These are phyloP conservation scores for Acromyrmex charruanus DNA, from an alignment of 1,140 invertebrate species.

Conservation along the genomic window DNA sequence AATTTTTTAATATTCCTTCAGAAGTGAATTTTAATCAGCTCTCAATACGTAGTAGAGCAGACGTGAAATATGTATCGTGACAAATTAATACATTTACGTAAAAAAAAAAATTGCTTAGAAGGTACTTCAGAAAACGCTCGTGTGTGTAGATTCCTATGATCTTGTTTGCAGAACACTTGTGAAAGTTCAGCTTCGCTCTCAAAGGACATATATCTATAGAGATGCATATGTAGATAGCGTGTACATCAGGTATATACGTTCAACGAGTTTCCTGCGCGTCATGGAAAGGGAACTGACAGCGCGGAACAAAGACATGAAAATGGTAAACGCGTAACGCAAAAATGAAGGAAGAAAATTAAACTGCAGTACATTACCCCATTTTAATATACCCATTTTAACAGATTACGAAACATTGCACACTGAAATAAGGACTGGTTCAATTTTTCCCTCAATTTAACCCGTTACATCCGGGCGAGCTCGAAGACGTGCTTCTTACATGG, in stretches of 20 bases:
- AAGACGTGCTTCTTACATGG: slow-evolving; percentile 34
- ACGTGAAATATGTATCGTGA: neutral
- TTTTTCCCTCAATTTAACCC: slow-evolving; percentile 52
- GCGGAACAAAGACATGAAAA: slow-evolving; percentile 27
- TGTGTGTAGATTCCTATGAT: slow-evolving; percentile 24
- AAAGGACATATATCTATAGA: slow-evolving; percentile 46
- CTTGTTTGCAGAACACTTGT: slow-evolving; percentile 47
- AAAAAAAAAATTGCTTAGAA: slow-evolving; percentile 31
- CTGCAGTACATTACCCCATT: neutral
- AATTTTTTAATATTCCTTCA: neutral
- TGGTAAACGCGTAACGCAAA: neutral
- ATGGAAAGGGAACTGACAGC: slow-evolving; percentile 8
- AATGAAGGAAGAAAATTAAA: slow-evolving; percentile 37
- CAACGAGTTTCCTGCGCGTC: slow-evolving; percentile 36
- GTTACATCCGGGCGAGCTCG: slow-evolving; percentile 16
- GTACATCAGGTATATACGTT: slow-evolving; percentile 38
- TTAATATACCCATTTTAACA: slow-evolving; percentile 49
- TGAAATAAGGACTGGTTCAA: slow-evolving; percentile 22
- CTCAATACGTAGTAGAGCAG: neutral
- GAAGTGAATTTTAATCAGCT: neutral
- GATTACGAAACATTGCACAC: slow-evolving; percentile 21
- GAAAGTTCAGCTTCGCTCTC: slow-evolving; percentile 47
- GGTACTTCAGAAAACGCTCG: neutral
- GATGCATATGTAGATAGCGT: slow-evolving; percentile 42
- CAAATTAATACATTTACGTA: slow-evolving; percentile 10